These are phyloP conservation scores for Solen grandis DNA, from an alignment of 1,140 invertebrate genomes.

Conservation along the genomic window DNA sequence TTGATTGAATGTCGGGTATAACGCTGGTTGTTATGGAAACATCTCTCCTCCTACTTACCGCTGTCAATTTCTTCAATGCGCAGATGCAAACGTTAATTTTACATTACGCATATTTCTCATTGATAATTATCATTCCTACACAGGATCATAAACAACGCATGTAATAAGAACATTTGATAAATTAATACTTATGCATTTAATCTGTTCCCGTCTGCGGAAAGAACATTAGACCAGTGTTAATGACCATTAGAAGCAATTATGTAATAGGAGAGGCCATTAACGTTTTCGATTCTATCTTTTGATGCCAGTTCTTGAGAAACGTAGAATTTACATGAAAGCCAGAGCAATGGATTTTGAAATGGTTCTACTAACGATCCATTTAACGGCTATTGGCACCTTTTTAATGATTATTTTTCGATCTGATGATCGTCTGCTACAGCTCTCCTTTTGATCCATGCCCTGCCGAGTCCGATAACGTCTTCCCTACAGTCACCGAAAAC, in stretches of 20 bases:
- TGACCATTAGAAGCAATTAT: constrained; percentile 49
- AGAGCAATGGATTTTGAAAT: constrained; percentile 27
- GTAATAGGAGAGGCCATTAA: constrained; percentile 46
- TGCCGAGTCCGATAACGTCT: background rate
- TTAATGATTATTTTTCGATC: no score
- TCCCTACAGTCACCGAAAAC: background rate
- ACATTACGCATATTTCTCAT: constrained; percentile 28
- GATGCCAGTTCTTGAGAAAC: background rate
- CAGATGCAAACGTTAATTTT: constrained; percentile 48
- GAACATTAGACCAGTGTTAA: constrained; percentile 40
- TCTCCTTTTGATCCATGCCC: background rate
- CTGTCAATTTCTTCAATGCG: no score
- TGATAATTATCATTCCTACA: constrained; percentile 9
- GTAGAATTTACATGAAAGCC: constrained; percentile 21
- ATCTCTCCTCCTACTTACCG: no score
- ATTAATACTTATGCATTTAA: constrained; percentile 55
- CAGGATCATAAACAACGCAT: constrained; percentile 34
- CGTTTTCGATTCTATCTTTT: constrained; percentile 20
- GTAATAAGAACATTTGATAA: constrained; percentile 41
- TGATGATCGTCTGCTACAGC: no score
- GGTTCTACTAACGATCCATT: no score
- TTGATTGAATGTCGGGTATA: no score
- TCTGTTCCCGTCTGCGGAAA: constrained; percentile 40
- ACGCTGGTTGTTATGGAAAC: no score
- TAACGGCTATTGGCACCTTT: no score